These are phyloP conservation scores for Tridacna crocea DNA, from an alignment of 2,888 invertebrate species.

Conservation along the genomic window DNA sequence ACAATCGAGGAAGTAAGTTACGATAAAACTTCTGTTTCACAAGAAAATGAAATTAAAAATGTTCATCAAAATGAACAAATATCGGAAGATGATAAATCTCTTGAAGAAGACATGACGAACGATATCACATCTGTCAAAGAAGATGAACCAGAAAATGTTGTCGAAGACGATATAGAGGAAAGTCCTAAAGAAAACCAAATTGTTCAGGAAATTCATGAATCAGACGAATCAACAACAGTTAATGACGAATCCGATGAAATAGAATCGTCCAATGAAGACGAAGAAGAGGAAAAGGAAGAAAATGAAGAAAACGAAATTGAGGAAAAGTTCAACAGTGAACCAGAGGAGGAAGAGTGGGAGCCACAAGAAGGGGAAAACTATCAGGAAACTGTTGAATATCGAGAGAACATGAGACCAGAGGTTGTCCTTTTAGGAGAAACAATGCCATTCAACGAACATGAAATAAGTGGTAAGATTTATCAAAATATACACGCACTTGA, in stretches of 20 bases:
- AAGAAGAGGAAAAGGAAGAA: not conserved
- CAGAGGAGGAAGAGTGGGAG: not conserved
- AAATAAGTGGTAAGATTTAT: too few relatives aligned
- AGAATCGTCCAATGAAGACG: not conserved
- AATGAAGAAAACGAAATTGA: not conserved
- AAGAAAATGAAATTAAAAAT: not conserved
- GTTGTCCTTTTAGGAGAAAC: too few relatives aligned
- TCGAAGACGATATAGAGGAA: not conserved
- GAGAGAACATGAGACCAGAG: too few relatives aligned
- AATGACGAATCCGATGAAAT: not conserved
- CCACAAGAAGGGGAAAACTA: not conserved
- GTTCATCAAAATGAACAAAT: not conserved
- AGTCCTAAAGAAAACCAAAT: not conserved
- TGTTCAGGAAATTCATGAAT: not conserved
- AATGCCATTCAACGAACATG: too few relatives aligned
- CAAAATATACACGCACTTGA: too few relatives aligned
- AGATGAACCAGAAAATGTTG: not conserved
- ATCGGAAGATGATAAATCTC: not conserved
- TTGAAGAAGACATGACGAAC: not conserved
- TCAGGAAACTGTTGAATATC: not conserved
- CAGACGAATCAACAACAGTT: not conserved
- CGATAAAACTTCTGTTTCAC: too few relatives aligned
- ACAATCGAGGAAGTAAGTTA: not conserved
- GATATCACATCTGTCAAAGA: not conserved
- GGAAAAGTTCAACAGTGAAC: not conserved